These are phyloP conservation scores for Colossoma macropomum DNA, from an alignment of 2,113 vertebrate species.

Conservation along the genomic window DNA sequence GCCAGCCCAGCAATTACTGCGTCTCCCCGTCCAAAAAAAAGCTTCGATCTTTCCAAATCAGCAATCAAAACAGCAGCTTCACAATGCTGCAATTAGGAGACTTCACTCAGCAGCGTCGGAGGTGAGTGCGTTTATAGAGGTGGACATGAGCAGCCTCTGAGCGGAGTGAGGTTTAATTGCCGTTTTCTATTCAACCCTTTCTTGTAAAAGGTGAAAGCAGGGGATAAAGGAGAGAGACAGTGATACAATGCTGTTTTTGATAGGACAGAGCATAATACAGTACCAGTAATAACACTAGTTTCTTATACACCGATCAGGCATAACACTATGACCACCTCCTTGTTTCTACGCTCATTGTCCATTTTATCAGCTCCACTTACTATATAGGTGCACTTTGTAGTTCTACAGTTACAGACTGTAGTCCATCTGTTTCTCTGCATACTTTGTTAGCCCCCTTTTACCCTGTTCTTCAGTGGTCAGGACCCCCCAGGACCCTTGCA, in stretches of 20 bases:
- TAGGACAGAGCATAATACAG: not conserved
- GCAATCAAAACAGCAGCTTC: conserved; percentile 60
- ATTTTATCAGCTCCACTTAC: too few species aligned
- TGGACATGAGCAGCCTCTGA: not conserved
- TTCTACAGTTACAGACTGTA: too few species aligned
- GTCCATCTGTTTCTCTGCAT: too few species aligned
- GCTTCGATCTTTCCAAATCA: not conserved
- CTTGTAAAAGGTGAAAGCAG: conserved; percentile 4
- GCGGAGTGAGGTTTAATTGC: not conserved
- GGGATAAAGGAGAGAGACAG: not conserved
- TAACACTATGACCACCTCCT: too few species aligned
- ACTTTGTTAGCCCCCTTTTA: too few species aligned
- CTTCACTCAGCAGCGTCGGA: not conserved
- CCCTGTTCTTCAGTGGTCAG: too few species aligned
- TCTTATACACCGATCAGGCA: too few species aligned
- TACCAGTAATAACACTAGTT: too few species aligned
- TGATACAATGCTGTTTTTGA: too few species aligned
- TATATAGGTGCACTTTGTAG: too few species aligned
- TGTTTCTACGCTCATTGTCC: too few species aligned
- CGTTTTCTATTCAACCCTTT: conserved; percentile 4
- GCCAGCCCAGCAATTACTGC: conserved; percentile 25
- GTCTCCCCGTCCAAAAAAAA: conserved; percentile 28
- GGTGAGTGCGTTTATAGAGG: not conserved
- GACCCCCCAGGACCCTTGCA: too few species aligned
- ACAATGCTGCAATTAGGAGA: conserved; percentile 62